Percentiles rank a stretch among this genome's conserved stretches.
Conservation (phyloP, 2,888 invertebrate species). For the Dioctria linearis region DNA sequence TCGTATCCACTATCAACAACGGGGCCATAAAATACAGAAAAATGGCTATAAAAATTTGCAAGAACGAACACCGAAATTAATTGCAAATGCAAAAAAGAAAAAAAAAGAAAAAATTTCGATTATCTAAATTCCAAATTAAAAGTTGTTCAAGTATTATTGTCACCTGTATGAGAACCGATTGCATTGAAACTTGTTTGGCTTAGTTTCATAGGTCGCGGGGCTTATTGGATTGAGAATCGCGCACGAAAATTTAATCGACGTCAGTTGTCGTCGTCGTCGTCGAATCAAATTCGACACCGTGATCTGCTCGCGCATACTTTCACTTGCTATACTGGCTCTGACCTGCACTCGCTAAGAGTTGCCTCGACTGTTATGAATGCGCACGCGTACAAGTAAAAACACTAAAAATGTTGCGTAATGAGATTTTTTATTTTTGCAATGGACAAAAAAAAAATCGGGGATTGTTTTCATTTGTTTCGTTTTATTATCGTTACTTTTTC, state of each 20-base stretch:
- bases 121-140: neutral
- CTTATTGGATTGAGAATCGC: neutral
- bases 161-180: too few relatives aligned
- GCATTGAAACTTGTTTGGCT: too few relatives aligned
- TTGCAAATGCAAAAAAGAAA: slow-evolving; percentile 28
- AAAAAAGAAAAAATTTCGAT: neutral
- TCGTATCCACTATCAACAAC: slow-evolving; percentile 2
- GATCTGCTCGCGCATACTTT: slow-evolving; percentile 46
- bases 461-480: slow-evolving; percentile 37
- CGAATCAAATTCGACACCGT: neutral
- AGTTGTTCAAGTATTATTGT: too few relatives aligned
- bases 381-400: slow-evolving; percentile 14
- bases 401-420: slow-evolving; percentile 42
- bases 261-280: neutral
- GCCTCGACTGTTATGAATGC: slow-evolving; percentile 10
- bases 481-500: slow-evolving; percentile 33
- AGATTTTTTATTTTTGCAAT: neutral
- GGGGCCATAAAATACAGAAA: slow-evolving; percentile 18
- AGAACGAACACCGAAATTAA: slow-evolving; percentile 28
- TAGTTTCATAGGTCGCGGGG: too few relatives aligned
- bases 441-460: slow-evolving; percentile 33
- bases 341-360: too few relatives aligned
- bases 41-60: slow-evolving; percentile 25
- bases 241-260: neutral
- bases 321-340: slow-evolving; percentile 22